Evolutionary conservation across 2,113 vertebrate genomes (phyloP).

Genomic region (Clarias magur): DNA sequence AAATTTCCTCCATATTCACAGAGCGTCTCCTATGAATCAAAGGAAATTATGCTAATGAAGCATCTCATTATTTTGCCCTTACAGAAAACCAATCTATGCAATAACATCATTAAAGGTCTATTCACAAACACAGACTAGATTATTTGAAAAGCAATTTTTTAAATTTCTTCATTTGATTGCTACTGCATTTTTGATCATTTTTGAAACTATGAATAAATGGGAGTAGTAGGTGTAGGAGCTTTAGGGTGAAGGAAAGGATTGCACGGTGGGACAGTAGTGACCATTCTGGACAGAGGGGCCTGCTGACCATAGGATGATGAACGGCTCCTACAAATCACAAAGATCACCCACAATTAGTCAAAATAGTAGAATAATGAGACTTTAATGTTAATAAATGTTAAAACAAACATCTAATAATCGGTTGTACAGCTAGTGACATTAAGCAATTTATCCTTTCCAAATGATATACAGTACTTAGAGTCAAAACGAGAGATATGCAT

Average conservation of each 20-base stretch:
- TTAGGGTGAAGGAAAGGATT: conserved; percentile 59
- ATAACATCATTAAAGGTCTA: conserved; percentile 70
- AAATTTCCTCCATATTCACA: conserved; percentile 63
- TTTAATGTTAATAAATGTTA: neutral
- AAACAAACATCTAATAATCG: neutral
- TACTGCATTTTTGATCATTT: conserved; percentile 2
- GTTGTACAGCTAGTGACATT: neutral
- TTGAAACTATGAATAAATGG: conserved; percentile 2
- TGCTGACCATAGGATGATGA: conserved; percentile 35
- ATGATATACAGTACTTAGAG: neutral
- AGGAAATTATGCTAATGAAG: conserved; percentile 75
- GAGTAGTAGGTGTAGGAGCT: conserved; percentile 37
- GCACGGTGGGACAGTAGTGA: conserved; percentile 55
- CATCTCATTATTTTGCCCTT: conserved; percentile 72
- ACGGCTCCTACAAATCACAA: conserved; percentile 41
- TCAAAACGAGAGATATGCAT: neutral
- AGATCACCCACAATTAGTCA: conserved; percentile 14
- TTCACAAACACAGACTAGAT: conserved; percentile 71
- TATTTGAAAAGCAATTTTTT: conserved; percentile 60
- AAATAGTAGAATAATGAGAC: neutral
- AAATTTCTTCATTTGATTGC: conserved; percentile 49
- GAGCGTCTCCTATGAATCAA: conserved; percentile 76
- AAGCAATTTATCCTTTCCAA: neutral
- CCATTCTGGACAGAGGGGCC: conserved; percentile 58
- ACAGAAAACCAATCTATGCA: conserved; percentile 67